A percentile compares a stretch with the other conserved stretches of the same genome.
phyloP scores from a whole-genome alignment of 2,888 invertebrate species.

The Anthoptus insignis region DNA sequence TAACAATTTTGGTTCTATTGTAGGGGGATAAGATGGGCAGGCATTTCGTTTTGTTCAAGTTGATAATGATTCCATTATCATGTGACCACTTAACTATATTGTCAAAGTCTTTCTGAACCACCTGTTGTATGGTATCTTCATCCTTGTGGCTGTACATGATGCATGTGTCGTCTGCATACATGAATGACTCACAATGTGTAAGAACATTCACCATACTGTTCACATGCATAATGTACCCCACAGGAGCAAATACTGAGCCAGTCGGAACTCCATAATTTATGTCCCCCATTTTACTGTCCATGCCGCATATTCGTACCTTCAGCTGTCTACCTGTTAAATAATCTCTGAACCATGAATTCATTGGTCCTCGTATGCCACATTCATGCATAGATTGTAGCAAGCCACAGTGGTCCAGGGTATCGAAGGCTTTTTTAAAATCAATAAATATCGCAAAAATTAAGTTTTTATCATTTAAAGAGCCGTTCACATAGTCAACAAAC shows the following conservation, averaged over 20 bases:
- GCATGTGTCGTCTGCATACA: background rate
- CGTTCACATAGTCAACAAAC: slow-evolving; percentile 39
- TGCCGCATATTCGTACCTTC: background rate
- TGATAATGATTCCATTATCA: background rate
- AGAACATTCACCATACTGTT: too few relatives aligned
- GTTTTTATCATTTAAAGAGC: slow-evolving; percentile 17
- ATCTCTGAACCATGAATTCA: slow-evolving; percentile 32
- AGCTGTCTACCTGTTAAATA: slow-evolving; percentile 33
- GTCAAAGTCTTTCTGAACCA: too few relatives aligned
- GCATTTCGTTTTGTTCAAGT: too few relatives aligned
- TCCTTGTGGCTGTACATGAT: background rate
- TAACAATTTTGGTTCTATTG: too few relatives aligned
- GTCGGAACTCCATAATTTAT: slow-evolving; percentile 41
- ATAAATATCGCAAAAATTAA: slow-evolving; percentile 34
- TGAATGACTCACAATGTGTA: too few relatives aligned
- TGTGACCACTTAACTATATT: background rate
- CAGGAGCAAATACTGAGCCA: slow-evolving; percentile 13
- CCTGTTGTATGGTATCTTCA: too few relatives aligned
- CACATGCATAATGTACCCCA: too few relatives aligned
- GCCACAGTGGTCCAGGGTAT: slow-evolving; percentile 38
- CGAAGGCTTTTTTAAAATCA: slow-evolving; percentile 46
- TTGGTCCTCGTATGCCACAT: slow-evolving; percentile 44
- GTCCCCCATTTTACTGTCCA: background rate
- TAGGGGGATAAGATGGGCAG: too few relatives aligned
- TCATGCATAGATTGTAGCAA: slow-evolving; percentile 45